Percentiles rank a stretch among this genome's conserved stretches.
Evolutionary conservation across 2,888 invertebrate species (phyloP).

Genomic region (Icerya purchasi): DNA sequence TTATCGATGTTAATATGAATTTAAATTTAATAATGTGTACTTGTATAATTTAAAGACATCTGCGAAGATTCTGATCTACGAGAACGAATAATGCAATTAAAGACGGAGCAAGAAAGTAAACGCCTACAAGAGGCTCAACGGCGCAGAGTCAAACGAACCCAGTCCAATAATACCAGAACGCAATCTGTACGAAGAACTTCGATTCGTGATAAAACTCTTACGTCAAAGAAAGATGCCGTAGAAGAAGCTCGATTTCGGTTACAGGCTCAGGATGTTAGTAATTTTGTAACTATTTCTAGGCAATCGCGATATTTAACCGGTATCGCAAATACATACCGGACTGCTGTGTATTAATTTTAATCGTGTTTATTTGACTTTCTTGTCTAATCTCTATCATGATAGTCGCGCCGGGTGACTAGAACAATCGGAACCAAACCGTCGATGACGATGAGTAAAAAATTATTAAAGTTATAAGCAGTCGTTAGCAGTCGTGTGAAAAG

Average conservation of each 20-base stretch:
- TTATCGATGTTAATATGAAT: too few species aligned
- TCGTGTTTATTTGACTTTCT: too few species aligned
- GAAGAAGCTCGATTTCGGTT: slow-evolving; percentile 66
- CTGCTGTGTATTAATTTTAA: too few species aligned
- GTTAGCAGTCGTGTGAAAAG: too few species aligned
- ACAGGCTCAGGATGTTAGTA: slow-evolving; percentile 35
- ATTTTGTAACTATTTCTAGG: too few species aligned
- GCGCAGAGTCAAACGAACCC: slow-evolving; percentile 44
- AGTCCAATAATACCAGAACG: slow-evolving; percentile 55
- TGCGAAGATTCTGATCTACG: slow-evolving; percentile 89
- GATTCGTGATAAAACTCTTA: slow-evolving; percentile 74
- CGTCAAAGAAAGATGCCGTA: slow-evolving; percentile 81
- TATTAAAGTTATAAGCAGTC: too few species aligned
- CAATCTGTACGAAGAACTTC: slow-evolving; percentile 85
- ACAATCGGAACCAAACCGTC: too few species aligned
- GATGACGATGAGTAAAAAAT: too few species aligned
- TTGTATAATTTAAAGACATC: slow-evolving; percentile 41
- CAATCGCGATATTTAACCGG: too few species aligned
- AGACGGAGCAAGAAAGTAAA: slow-evolving; percentile 70
- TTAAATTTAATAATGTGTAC: not conserved
- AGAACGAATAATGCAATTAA: slow-evolving; percentile 66
- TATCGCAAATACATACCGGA: too few species aligned
- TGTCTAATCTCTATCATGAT: too few species aligned
- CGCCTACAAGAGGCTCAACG: slow-evolving; percentile 37
- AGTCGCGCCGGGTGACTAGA: too few species aligned